Evolutionary conservation across 2,888 invertebrate species (phyloP), one percentile per base, ranked within the genome.

Genomic region (Sinotaia quadrata): DNA sequence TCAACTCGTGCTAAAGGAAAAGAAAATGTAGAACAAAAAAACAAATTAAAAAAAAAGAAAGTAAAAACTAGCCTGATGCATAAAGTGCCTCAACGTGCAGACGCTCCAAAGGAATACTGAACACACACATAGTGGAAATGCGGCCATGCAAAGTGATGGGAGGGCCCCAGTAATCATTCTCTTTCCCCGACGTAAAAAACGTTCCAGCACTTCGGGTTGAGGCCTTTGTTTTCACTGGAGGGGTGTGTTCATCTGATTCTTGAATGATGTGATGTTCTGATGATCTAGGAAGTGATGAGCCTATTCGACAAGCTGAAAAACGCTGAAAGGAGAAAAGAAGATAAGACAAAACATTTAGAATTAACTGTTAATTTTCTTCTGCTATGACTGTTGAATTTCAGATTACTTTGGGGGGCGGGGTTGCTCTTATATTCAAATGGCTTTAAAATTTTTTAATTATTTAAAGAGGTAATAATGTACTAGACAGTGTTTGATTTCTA

Each of bases 161-260:
- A 51, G 88, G 87, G 0, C 92, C 92, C 83, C 90, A 91, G 10
- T 90, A 88, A 0, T 90, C 90, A 75, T 91, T 91, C 81, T 91
- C 90, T 86, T 89, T 89, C 33, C 91, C 91, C 41, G 88, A 86
- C 0, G 90, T 90, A 74, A 91, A 89, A 71, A 89, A 89, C 76
- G 90, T 90, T 0, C 91, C 90, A 79, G 90, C 90, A 24, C n/a
- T n/a, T n/a, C n/a, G n/a, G n/a, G n/a, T n/a, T n/a, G n/a, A n/a
- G n/a, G 59, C n/a, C n/a, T n/a, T n/a, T n/a, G n/a, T n/a, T n/a
- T 49, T n/a, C 5, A n/a, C 49, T 49, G 49, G 24, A 10, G 49
- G 12, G 4, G n/a, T 24, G 10, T n/a, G 21, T 21, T 24, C 49
- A 10, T n/a, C 12, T 5, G 21, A 21, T 10, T 49, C 21, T 49